Percentiles rank a stretch among this genome's conserved stretches.
These are phyloP conservation scores for Limanda limanda DNA, from an alignment of 2,113 vertebrate species.

Conservation along the genomic window DNA sequence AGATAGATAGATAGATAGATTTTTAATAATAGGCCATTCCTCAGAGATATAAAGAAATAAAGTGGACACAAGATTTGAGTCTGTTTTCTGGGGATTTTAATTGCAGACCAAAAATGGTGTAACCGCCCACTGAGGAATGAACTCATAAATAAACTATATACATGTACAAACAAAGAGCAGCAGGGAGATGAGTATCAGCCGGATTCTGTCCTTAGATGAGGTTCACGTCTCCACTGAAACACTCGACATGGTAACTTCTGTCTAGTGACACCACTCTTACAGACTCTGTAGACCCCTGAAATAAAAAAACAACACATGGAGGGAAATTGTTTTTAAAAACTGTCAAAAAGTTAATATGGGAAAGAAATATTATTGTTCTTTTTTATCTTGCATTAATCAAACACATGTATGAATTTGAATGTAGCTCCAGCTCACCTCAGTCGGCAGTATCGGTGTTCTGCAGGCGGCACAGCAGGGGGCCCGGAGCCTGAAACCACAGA, in stretches of 20 bases:
- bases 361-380: too few relatives aligned
- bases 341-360: not conserved
- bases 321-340: not conserved
- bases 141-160: not conserved
- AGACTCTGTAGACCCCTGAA: constrained; percentile 90
- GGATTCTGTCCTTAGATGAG: constrained; percentile 43
- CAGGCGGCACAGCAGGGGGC: constrained; percentile 69
- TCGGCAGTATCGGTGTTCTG: constrained; percentile 65
- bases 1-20: too few relatives aligned
- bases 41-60: too few relatives aligned
- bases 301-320: constrained; percentile 4
- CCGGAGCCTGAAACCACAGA: constrained; percentile 59
- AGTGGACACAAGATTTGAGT: too few relatives aligned
- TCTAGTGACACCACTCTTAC: constrained; percentile 90
- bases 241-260: constrained; percentile 90
- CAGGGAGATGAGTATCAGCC: not conserved
- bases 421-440: constrained; percentile 53
- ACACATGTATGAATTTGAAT: not conserved
- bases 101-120: not conserved
- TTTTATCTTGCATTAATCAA: not conserved
- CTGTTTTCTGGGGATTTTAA: constrained; percentile 2
- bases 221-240: constrained; percentile 87
- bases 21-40: too few relatives aligned
- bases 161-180: not conserved
- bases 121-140: not conserved